Evolutionary conservation across 2,888 invertebrate species (phyloP).

Genomic region (Phyllotreta striolata): DNA sequence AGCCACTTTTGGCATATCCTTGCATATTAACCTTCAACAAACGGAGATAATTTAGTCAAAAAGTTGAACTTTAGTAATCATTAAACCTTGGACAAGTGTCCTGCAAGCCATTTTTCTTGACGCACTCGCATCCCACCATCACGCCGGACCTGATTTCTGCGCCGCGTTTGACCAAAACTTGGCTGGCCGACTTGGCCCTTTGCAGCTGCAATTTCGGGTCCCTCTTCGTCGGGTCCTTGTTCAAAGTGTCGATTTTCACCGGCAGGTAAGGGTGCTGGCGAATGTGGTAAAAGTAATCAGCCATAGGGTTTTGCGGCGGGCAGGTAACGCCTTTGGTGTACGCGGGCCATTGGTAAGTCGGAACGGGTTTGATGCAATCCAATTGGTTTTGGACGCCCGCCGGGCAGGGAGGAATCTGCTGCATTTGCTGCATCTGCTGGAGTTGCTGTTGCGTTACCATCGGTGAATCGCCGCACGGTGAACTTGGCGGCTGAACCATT

Average conservation of each 20-base stretch:
- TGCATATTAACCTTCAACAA: constrained; percentile 7
- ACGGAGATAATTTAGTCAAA: not conserved
- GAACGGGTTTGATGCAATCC: not conserved
- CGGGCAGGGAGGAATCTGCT: not conserved
- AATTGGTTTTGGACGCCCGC: not conserved
- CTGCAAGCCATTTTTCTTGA: constrained; percentile 25
- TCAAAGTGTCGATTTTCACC: constrained; percentile 1
- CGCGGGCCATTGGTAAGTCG: constrained; percentile 4
- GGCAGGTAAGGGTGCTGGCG: constrained; percentile 11
- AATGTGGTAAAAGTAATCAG: not conserved
- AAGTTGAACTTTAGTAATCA: not conserved
- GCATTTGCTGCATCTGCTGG: not conserved
- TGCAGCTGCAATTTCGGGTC: not conserved
- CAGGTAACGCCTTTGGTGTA: not conserved
- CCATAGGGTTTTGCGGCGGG: not conserved
- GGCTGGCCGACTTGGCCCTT: not conserved
- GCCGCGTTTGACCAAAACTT: not conserved
- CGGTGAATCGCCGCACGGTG: constrained; percentile 4
- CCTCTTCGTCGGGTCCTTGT: not conserved
- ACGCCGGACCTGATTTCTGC: constrained; percentile 12
- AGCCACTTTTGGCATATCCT: constrained; percentile 7
- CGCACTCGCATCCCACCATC: constrained; percentile 19
- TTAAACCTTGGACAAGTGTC: constrained; percentile 22
- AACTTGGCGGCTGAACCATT: not conserved
- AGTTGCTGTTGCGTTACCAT: not conserved